A percentile compares a stretch with the other conserved stretches of the same genome.
Conservation (phyloP, 2,797 vertebrate species). For the Argyrosomus regius region DNA sequence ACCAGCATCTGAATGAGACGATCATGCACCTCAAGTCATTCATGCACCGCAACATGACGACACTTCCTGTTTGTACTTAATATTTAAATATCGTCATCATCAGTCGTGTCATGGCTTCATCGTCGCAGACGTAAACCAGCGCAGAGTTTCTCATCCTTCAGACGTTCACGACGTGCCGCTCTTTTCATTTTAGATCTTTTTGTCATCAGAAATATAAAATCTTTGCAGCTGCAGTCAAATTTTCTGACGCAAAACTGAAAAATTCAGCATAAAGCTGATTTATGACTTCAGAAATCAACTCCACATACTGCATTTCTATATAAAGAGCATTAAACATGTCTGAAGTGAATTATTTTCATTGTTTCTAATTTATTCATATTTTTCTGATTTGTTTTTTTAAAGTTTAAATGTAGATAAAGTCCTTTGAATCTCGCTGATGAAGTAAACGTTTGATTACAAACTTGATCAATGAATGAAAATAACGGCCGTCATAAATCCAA, state of each 20-base stretch:
- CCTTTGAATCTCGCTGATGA: too few species aligned
- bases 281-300: too few species aligned
- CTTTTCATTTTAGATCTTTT: neutral
- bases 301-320: too few species aligned
- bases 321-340: too few species aligned
- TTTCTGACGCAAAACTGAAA: neutral
- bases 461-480: too few species aligned
- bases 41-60: constrained; percentile 46
- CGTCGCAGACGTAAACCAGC: constrained; percentile 13
- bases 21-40: constrained; percentile 47
- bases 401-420: too few species aligned
- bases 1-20: constrained; percentile 46
- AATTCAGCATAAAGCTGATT: neutral
- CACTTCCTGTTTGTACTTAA: constrained; percentile 6
- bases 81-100: constrained; percentile 25
- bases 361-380: too few species aligned
- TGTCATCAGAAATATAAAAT: neutral
- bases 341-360: too few species aligned
- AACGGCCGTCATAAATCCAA: too few species aligned
- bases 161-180: too few species aligned
- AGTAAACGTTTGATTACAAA: too few species aligned
- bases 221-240: neutral
- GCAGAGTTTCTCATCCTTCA: constrained; percentile 37
- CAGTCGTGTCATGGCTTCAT: constrained; percentile 33
- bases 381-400: too few species aligned